These are phyloP conservation scores for Sciurus carolinensis DNA, from an alignment of 2,797 vertebrate genomes.

Conservation along the genomic window DNA sequence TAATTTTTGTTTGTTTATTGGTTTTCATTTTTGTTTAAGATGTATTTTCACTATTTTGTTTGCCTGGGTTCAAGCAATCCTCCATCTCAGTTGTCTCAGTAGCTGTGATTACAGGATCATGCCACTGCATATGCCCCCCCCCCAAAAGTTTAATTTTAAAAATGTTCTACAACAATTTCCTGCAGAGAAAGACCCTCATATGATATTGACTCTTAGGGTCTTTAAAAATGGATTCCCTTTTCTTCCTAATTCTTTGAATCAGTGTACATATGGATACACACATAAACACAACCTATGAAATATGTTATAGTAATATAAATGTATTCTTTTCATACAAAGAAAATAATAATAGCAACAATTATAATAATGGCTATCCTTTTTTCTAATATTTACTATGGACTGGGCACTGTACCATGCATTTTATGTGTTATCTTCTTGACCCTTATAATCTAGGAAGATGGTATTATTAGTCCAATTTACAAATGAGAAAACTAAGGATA, in stretches of 20 bases:
- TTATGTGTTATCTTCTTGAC: constrained; percentile 6
- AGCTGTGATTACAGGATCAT: too few relatives aligned
- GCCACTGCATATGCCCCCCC: too few relatives aligned
- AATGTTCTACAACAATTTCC: not conserved
- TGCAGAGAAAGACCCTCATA: not conserved
- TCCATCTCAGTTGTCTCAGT: too few relatives aligned
- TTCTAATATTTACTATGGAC: not conserved
- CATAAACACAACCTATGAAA: not conserved
- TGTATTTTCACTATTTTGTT: too few relatives aligned
- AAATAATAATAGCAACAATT: constrained; percentile 23
- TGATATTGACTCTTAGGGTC: not conserved
- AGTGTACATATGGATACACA: too few relatives aligned
- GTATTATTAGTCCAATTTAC: constrained; percentile 21
- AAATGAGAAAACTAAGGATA: constrained; percentile 65
- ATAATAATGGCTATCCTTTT: not conserved
- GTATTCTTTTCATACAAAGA: not conserved
- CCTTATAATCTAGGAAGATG: not conserved
- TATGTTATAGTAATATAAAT: too few relatives aligned
- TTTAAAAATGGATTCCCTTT: not conserved
- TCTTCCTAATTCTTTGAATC: not conserved
- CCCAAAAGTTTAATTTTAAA: too few relatives aligned
- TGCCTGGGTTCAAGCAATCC: too few relatives aligned
- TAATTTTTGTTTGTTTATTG: not conserved
- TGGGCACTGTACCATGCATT: not conserved
- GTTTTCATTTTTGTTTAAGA: too few relatives aligned